Conservation (phyloP, 2,888 invertebrate genomes). For the Scaptomyza caliginosa region DNA sequence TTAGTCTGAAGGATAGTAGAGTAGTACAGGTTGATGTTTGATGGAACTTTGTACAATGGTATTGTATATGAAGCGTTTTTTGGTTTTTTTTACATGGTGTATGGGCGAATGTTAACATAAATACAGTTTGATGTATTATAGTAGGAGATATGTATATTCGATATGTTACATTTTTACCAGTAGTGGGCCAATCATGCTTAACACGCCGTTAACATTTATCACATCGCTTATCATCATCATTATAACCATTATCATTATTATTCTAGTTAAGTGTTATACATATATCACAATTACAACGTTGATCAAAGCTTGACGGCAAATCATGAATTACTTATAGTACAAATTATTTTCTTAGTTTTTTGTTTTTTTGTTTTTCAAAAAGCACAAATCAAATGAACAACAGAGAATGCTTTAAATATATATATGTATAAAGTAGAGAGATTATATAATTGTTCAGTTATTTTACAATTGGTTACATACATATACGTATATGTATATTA, state of each 20-base stretch:
- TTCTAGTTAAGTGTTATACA: constrained; percentile 30
- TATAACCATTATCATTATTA: constrained; percentile 13
- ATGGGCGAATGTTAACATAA: constrained; percentile 39
- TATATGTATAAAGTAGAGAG: constrained; percentile 23
- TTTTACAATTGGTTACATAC: constrained; percentile 5
- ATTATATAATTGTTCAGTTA: constrained; percentile 29
- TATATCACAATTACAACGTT: constrained; percentile 69
- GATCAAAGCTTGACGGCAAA: constrained; percentile 60
- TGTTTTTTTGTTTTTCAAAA: constrained; percentile 35
- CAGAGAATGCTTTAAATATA: constrained; percentile 58
- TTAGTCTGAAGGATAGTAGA: constrained; percentile 15
- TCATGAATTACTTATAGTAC: constrained; percentile 43
- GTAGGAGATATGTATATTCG: constrained; percentile 42
- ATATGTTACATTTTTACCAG: constrained; percentile 80
- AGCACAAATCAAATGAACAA: constrained; percentile 71
- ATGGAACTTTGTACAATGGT: constrained; percentile 54
- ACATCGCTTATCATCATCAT: constrained; percentile 61
- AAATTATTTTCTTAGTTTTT: constrained; percentile 11
- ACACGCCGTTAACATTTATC: constrained; percentile 78
- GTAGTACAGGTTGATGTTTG: constrained; percentile 26
- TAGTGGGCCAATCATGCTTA: constrained; percentile 84
- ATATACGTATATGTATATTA: constrained; percentile 21
- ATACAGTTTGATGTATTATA: constrained; percentile 40
- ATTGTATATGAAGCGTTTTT: constrained; percentile 27
- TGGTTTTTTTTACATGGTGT: constrained; percentile 23